Evolutionary conservation across 2,888 invertebrate genomes (phyloP).

Genomic region (Hoplodrina ambigua): DNA sequence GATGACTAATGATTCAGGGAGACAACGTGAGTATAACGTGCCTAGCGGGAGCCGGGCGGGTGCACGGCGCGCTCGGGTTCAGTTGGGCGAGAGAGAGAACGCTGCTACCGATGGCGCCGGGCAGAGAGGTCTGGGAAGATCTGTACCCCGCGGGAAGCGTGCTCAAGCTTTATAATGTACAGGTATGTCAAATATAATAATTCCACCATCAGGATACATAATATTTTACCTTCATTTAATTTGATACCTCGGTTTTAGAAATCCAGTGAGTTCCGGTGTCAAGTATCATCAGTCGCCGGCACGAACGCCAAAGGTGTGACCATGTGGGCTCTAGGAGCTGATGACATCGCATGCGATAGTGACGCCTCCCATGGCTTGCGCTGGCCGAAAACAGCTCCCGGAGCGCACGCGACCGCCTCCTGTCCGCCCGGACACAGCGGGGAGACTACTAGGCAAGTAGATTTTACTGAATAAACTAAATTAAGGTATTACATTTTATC

Average conservation of each 20-base stretch:
- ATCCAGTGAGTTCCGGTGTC: slow-evolving; percentile 94
- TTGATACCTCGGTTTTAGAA: slow-evolving; percentile 85
- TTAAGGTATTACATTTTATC: not conserved
- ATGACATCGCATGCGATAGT: slow-evolving; percentile 87
- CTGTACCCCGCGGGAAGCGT: slow-evolving; percentile 96
- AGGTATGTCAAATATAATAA: slow-evolving; percentile 85
- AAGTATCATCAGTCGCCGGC: slow-evolving; percentile 91
- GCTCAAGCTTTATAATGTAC: slow-evolving; percentile 94
- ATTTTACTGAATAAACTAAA: not conserved
- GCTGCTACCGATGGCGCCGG: slow-evolving; percentile 93
- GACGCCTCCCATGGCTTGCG: slow-evolving; percentile 89
- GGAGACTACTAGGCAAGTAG: slow-evolving; percentile 79
- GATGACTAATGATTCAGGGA: slow-evolving; percentile 85
- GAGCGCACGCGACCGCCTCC: slow-evolving; percentile 90
- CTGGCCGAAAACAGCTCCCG: slow-evolving; percentile 93
- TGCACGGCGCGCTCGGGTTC: slow-evolving; percentile 93
- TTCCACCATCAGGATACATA: no score
- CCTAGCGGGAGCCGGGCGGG: slow-evolving; percentile 91
- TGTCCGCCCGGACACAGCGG: slow-evolving; percentile 90
- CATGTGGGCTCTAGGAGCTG: slow-evolving; percentile 92
- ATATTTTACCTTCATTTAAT: not conserved
- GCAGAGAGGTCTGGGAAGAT: slow-evolving; percentile 96
- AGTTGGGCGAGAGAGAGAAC: slow-evolving; percentile 95
- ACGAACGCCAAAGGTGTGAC: slow-evolving; percentile 89
- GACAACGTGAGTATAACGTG: slow-evolving; percentile 93